A percentile compares a stretch with the other conserved stretches of the same genome.
Conservation (phyloP, 1,140 invertebrate genomes). For the Heliconius melpomene region DNA sequence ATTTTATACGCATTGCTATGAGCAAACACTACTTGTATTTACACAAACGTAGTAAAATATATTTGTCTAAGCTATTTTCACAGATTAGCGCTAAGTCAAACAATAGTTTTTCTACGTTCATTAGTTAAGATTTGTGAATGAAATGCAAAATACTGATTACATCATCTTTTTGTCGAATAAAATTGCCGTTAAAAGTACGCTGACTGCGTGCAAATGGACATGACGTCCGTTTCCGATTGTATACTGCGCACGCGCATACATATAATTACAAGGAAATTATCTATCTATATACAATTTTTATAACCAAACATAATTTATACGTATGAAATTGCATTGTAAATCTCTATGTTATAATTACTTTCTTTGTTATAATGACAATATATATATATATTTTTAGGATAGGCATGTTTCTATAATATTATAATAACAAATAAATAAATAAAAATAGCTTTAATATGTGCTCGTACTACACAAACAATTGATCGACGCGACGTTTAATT, state of each 20-base stretch:
- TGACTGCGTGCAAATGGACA: not conserved
- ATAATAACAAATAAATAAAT: slow-evolving; percentile 16
- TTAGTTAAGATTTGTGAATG: not conserved
- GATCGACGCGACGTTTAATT: slow-evolving; percentile 38
- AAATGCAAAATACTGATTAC: not conserved
- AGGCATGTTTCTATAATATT: not conserved
- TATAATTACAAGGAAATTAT: not conserved
- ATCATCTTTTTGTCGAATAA: slow-evolving; percentile 6
- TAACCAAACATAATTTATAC: no score
- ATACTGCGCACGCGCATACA: not conserved
- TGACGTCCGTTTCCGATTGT: not conserved
- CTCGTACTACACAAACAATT: slow-evolving; percentile 37
- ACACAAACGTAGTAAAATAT: not conserved
- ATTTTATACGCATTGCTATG: not conserved
- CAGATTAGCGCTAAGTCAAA: slow-evolving; percentile 4
- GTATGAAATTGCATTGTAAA: no score
- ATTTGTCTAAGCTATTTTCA: not conserved
- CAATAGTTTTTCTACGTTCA: not conserved
- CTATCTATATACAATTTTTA: not conserved
- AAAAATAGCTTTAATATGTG: slow-evolving; percentile 14
- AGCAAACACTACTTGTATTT: not conserved
- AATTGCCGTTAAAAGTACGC: not conserved
- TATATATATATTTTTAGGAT: no score
- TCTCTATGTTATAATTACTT: no score
- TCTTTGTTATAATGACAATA: no score